phyloP scores from a whole-genome alignment of 2,113 vertebrate genomes.

The Illadopsis cleaveri region DNA sequence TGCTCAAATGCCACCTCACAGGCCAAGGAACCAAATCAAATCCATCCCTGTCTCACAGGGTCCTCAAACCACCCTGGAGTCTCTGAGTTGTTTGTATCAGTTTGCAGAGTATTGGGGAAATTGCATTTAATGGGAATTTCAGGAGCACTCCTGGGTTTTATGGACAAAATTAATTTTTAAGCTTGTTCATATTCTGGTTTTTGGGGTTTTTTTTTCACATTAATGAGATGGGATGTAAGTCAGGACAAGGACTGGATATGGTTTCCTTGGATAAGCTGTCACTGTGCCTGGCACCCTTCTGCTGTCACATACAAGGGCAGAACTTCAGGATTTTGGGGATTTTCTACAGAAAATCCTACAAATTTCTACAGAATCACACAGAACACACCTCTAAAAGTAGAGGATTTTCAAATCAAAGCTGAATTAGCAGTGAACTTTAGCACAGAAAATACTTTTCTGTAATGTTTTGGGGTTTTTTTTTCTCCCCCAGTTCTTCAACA shows the following conservation, averaged over 20 bases:
- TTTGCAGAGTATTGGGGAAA: background rate
- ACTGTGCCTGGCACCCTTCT: background rate
- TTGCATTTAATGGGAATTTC: background rate
- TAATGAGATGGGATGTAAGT: background rate
- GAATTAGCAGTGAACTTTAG: background rate
- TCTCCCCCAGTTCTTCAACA: background rate
- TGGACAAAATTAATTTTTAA: background rate
- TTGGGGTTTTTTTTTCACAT: background rate
- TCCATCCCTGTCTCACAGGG: background rate
- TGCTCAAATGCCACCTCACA: background rate
- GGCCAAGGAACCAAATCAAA: constrained; percentile 15
- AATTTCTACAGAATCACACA: background rate
- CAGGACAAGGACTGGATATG: background rate
- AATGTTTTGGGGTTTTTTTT: background rate
- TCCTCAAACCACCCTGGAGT: background rate
- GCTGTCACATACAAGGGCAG: background rate
- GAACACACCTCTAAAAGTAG: background rate
- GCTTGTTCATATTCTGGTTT: background rate
- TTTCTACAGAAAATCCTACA: background rate
- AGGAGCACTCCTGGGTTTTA: background rate
- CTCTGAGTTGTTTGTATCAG: background rate
- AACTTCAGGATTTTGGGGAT: background rate
- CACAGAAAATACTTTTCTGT: background rate
- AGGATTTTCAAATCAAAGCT: background rate
- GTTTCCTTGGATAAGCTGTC: background rate